A percentile compares a stretch with the other conserved stretches of the same genome.
These are phyloP conservation scores for Tinea trinotella DNA, from an alignment of 2,888 invertebrate species.

Conservation along the genomic window DNA sequence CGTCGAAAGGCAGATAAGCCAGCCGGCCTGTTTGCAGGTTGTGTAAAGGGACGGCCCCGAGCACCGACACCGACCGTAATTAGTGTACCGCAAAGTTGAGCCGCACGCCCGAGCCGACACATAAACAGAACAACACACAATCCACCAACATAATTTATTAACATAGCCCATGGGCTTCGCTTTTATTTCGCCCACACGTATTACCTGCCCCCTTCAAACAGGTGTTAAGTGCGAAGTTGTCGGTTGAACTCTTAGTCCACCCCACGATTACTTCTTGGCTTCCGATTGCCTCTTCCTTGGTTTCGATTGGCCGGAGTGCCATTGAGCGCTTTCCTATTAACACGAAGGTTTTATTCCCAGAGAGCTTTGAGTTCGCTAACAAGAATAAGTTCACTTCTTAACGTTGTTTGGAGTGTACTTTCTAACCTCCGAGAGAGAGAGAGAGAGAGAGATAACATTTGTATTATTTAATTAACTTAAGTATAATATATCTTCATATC, in stretches of 20 bases:
- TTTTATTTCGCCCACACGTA: slow-evolving; percentile 20
- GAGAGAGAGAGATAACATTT: neutral
- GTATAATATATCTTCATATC: neutral
- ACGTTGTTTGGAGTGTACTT: slow-evolving; percentile 17
- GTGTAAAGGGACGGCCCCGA: slow-evolving; percentile 28
- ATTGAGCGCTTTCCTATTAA: slow-evolving; percentile 32
- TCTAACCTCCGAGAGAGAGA: neutral
- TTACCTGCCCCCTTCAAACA: slow-evolving; percentile 23
- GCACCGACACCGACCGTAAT: slow-evolving; percentile 43
- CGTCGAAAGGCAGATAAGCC: slow-evolving; percentile 36
- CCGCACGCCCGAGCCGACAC: slow-evolving; percentile 19
- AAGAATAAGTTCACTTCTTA: slow-evolving; percentile 18
- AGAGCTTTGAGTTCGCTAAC: slow-evolving; percentile 18
- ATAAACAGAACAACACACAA: slow-evolving; percentile 6
- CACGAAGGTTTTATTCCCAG: slow-evolving; percentile 23
- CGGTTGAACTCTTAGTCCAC: slow-evolving; percentile 31
- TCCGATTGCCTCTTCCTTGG: slow-evolving; percentile 40
- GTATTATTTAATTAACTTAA: neutral
- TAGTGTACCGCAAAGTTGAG: slow-evolving; percentile 54
- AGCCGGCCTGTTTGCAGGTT: slow-evolving; percentile 49
- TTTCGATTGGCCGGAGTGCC: slow-evolving; percentile 35
- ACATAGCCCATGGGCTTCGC: slow-evolving; percentile 15
- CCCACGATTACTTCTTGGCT: slow-evolving; percentile 39
- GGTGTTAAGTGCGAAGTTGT: slow-evolving; percentile 42
- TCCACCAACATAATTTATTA: slow-evolving; percentile 25